Evolutionary conservation across 2,113 vertebrate genomes (phyloP), one percentile per base, ranked within the genome.

Genomic region (Pygoscelis antarcticus): DNA sequence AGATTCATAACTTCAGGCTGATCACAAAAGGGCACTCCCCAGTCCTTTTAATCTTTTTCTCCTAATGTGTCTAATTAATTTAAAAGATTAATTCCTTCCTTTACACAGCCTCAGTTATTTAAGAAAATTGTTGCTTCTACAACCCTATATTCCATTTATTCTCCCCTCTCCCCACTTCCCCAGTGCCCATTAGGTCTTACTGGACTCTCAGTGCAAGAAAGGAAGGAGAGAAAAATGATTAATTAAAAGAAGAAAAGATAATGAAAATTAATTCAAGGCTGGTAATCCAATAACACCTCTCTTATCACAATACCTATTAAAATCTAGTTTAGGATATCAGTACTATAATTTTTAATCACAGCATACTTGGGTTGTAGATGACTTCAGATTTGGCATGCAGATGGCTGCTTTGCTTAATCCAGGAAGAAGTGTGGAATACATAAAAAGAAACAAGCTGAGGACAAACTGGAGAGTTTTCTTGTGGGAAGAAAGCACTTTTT

Each of bases 41-140:
- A 80, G 49, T n/a, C 55, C 51, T 70, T 91, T 88, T 74, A 77
- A 87, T 89, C 58, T 36, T 77, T 93, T 95, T 66, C 58, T 77
- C 16, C 58, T 94, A 91, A 77, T 87, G 23, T 60, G 47, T 46
- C 34, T 90, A 90, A 96, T 96, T 95, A 94, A 88, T 93, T 85
- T 62, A 62, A 79, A 81, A 94, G 57, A 93, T 69, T 14, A 60
- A 96, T 93, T 89, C 21, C 30, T 91, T 95, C 20, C n/a, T 93
- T 96, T 92, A 61, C 55, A 47, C 3, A 6, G 60, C 30, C 38
- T 94, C 10, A n/a, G 40, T 81, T 87, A 61, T 85, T 74, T 94
- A 90, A 97, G 68, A 71, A 96, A 95, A 94, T 29, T 92, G 89
- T 94, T 97, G 89, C 38, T 87, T 88, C 91, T 93, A 76, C 34